These are phyloP conservation scores for Camelus dromedarius DNA, from an alignment of 2,113 vertebrate species.

Conservation along the genomic window DNA sequence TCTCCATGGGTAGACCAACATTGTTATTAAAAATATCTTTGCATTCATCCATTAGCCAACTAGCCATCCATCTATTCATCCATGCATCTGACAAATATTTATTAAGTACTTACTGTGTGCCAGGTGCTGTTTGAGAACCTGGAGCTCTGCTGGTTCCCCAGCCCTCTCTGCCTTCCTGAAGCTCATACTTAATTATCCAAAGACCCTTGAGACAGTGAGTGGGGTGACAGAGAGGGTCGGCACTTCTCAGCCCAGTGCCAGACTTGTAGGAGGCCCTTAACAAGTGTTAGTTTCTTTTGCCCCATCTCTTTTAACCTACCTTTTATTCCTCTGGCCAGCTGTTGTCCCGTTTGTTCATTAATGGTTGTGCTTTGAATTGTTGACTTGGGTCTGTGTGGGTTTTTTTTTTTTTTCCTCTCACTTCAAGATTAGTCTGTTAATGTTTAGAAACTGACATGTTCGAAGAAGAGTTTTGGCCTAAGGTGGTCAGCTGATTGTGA, in stretches of 20 bases:
- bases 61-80: neutral
- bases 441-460: neutral
- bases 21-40: neutral
- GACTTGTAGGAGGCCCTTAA: neutral
- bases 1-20: neutral
- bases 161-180: neutral
- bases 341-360: neutral
- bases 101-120: neutral
- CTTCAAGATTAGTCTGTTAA: conserved; percentile 50
- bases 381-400: conserved; percentile 36
- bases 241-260: neutral
- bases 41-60: neutral
- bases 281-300: neutral
- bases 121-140: neutral
- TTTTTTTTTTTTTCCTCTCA: neutral
- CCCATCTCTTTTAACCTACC: neutral
- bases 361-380: conserved; percentile 45
- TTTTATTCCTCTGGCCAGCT: neutral
- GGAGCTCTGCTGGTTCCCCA: neutral
- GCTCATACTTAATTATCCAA: neutral
- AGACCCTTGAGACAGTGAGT: neutral
- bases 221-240: neutral
- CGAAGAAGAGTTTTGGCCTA: neutral
- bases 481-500: neutral
- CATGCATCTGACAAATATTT: neutral